Percentiles rank a stretch among this genome's conserved stretches.
phyloP scores from a whole-genome alignment of 1,140 invertebrate species.

The Drosophila lacertosa region DNA sequence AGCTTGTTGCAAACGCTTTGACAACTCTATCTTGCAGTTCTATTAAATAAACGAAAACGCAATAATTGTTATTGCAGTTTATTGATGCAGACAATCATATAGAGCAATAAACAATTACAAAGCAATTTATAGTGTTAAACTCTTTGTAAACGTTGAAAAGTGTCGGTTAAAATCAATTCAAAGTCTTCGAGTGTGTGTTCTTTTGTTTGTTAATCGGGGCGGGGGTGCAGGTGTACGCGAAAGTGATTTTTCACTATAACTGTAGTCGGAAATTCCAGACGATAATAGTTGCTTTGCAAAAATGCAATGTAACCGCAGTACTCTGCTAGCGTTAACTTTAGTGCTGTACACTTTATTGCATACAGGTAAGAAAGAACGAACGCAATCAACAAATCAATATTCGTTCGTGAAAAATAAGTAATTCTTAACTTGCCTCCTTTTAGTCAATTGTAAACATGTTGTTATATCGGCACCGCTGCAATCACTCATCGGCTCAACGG shows the following conservation, averaged over 20 bases:
- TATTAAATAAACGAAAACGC: slow-evolving; percentile 40
- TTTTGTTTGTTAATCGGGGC: slow-evolving; percentile 35
- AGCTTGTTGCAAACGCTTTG: not conserved
- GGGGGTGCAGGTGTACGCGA: slow-evolving; percentile 22
- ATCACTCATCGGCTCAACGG: slow-evolving; percentile 56
- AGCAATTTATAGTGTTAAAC: slow-evolving; percentile 40
- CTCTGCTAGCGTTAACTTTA: slow-evolving; percentile 24
- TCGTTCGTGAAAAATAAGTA: not conserved
- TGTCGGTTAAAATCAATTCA: slow-evolving; percentile 23
- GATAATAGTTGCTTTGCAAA: slow-evolving; percentile 34
- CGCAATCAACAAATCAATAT: slow-evolving; percentile 34
- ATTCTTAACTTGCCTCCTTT: slow-evolving; percentile 1
- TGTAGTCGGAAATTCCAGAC: slow-evolving; percentile 49
- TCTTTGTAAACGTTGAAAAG: slow-evolving; percentile 13
- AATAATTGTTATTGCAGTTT: slow-evolving; percentile 41
- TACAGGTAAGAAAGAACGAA: slow-evolving; percentile 41
- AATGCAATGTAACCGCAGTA: slow-evolving; percentile 38
- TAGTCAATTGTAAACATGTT: slow-evolving; percentile 60
- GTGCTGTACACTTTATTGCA: slow-evolving; percentile 48
- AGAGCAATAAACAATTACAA: slow-evolving; percentile 9
- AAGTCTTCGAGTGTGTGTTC: slow-evolving; percentile 27
- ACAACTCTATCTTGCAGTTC: slow-evolving; percentile 29
- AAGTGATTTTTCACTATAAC: slow-evolving; percentile 52
- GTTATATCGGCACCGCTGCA: slow-evolving; percentile 55
- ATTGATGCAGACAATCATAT: slow-evolving; percentile 12